These are phyloP conservation scores for Tricholauxania praeusta DNA, from an alignment of 2,888 invertebrate genomes.

Conservation along the genomic window DNA sequence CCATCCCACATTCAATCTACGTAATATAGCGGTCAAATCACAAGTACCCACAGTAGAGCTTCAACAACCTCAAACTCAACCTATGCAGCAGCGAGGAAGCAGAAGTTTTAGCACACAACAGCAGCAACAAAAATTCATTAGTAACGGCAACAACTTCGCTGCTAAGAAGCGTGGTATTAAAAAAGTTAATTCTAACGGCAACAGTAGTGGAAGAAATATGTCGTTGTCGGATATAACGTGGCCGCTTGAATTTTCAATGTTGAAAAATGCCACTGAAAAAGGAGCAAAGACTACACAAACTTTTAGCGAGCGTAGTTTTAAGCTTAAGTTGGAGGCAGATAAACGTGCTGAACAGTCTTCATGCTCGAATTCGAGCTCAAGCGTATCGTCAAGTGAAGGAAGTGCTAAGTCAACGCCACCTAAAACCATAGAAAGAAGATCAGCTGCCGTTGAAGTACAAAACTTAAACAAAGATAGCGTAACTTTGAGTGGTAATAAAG, in stretches of 20 bases:
- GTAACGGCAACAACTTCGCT: neutral
- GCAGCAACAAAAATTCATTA: slow-evolving; percentile 12
- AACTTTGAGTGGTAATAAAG: slow-evolving; percentile 38
- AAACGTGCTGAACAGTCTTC: slow-evolving; percentile 7
- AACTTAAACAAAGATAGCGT: slow-evolving; percentile 23
- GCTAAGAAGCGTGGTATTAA: slow-evolving; percentile 43
- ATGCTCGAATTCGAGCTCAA: slow-evolving; percentile 25
- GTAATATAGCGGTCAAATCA: slow-evolving; percentile 64
- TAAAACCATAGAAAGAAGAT: slow-evolving; percentile 37
- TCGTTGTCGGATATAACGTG: slow-evolving; percentile 41
- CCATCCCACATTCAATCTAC: slow-evolving; percentile 74
- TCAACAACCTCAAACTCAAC: neutral
- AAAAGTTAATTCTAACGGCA: slow-evolving; percentile 36
- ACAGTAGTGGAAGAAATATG: slow-evolving; percentile 35
- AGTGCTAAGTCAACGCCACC: slow-evolving; percentile 38
- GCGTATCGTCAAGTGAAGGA: slow-evolving; percentile 41
- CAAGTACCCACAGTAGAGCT: slow-evolving; percentile 21
- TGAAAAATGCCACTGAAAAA: slow-evolving; percentile 22
- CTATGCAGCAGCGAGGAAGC: neutral
- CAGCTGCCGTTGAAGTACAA: slow-evolving; percentile 35
- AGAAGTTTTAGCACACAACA: too few species aligned
- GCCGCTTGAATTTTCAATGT: slow-evolving; percentile 32
- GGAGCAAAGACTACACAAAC: slow-evolving; percentile 13
- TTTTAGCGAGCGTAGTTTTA: slow-evolving; percentile 34
- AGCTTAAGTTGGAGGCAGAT: slow-evolving; percentile 27